Evolutionary conservation across 1,140 invertebrate species (phyloP).

Genomic region (Drosophila bocki): DNA sequence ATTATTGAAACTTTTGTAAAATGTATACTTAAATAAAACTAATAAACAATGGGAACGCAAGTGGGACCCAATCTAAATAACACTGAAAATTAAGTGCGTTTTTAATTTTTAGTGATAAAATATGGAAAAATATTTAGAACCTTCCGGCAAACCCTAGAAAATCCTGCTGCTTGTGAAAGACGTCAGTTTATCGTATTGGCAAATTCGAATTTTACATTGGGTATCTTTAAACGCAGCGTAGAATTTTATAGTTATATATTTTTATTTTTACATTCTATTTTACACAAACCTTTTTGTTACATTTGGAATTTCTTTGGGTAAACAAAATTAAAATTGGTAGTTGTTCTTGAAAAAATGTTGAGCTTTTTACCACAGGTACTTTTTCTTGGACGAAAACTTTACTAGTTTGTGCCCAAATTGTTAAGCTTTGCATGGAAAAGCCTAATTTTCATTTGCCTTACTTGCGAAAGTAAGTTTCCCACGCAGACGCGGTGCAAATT

Average conservation of each 20-base stretch:
- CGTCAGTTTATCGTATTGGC: no score
- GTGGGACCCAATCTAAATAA: slow-evolving; percentile 8
- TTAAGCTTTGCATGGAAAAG: slow-evolving; percentile 1
- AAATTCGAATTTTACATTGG: no score
- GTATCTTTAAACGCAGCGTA: no score
- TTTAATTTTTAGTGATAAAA: background rate
- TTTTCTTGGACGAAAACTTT: background rate
- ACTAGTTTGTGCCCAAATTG: background rate
- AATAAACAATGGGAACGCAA: slow-evolving; percentile 29
- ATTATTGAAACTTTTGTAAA: slow-evolving; percentile 55
- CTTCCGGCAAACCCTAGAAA: no score
- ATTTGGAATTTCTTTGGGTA: background rate
- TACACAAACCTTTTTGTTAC: background rate
- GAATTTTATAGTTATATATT: background rate
- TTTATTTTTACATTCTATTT: background rate
- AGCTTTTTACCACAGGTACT: background rate
- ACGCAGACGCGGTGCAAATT: background rate
- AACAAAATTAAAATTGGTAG: no score
- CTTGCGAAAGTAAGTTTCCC: background rate
- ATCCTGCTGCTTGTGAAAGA: no score
- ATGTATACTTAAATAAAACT: slow-evolving; percentile 60
- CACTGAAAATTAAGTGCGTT: background rate
- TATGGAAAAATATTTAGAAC: background rate
- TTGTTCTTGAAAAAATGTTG: background rate
- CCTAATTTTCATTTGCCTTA: no score